phyloP scores from a whole-genome alignment of 1,140 invertebrate genomes.

The Heliconius himera region DNA sequence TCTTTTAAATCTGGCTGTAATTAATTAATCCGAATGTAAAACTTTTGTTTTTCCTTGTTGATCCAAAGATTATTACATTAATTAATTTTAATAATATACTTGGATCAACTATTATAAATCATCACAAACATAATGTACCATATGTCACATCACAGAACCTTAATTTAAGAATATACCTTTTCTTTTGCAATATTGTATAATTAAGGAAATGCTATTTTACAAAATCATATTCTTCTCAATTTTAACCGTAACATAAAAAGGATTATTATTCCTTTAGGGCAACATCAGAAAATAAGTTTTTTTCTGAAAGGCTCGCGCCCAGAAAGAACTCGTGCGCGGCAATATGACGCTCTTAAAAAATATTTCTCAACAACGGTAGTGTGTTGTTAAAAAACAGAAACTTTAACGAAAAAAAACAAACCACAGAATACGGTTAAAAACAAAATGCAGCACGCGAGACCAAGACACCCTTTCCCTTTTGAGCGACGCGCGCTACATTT shows the following conservation, averaged over 20 bases:
- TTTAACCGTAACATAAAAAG: constrained; percentile 69
- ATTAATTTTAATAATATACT: neutral
- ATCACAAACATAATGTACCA: constrained; percentile 6
- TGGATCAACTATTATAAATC: neutral
- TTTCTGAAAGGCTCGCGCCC: constrained; percentile 34
- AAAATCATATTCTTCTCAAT: constrained; percentile 32
- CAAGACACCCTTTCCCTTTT: constrained; percentile 80
- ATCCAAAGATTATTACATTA: neutral
- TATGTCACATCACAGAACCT: constrained; percentile 6
- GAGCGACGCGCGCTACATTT: constrained; percentile 77
- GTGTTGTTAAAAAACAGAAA: constrained; percentile 80
- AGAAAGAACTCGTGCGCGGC: constrained; percentile 56
- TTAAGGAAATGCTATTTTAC: constrained; percentile 1
- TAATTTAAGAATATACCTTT: neutral
- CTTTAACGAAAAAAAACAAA: constrained; percentile 74
- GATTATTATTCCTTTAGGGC: constrained; percentile 55
- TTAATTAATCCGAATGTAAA: neutral
- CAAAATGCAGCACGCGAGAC: constrained; percentile 76
- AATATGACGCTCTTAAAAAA: constrained; percentile 78
- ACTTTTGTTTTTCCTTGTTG: neutral
- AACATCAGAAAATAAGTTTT: constrained; percentile 53
- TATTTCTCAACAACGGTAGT: constrained; percentile 74
- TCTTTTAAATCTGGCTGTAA: constrained; percentile 23
- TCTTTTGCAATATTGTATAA: constrained; percentile 17
- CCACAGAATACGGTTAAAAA: constrained; percentile 76